Evolutionary conservation across 2,797 vertebrate genomes (phyloP).

Genomic region (Falco cherrug): DNA sequence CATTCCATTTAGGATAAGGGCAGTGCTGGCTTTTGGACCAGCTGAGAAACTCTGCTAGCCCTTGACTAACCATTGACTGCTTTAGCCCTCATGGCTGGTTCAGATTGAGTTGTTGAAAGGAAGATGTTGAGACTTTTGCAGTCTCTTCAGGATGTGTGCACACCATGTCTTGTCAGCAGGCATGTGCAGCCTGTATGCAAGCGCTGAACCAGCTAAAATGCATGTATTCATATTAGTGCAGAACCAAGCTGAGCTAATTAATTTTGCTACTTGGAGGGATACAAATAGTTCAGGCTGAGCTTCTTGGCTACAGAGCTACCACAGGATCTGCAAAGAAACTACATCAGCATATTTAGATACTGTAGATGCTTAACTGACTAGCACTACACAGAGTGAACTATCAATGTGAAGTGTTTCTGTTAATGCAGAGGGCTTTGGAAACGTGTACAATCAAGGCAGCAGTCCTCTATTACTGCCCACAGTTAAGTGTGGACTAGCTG

Average conservation of each 20-base stretch:
- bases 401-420: neutral
- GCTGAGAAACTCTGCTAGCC: neutral
- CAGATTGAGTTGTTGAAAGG: neutral
- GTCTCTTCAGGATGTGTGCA: neutral
- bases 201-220: neutral
- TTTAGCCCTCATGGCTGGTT: neutral
- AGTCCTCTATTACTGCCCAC: neutral
- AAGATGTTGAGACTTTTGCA: neutral
- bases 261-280: neutral
- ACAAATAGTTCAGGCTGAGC: neutral
- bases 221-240: neutral
- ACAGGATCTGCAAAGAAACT: neutral
- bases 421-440: neutral
- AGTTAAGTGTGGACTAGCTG: neutral
- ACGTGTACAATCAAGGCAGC: neutral
- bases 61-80: neutral
- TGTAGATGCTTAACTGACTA: neutral
- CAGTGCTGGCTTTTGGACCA: neutral
- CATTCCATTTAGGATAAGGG: neutral
- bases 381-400: neutral
- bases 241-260: neutral
- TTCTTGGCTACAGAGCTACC: neutral
- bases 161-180: neutral
- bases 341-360: neutral
- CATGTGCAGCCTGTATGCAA: neutral